Percentiles rank a stretch among this genome's conserved stretches.
Evolutionary conservation across 1,140 invertebrate species (phyloP).

Genomic region (Hormaphis cornu): DNA sequence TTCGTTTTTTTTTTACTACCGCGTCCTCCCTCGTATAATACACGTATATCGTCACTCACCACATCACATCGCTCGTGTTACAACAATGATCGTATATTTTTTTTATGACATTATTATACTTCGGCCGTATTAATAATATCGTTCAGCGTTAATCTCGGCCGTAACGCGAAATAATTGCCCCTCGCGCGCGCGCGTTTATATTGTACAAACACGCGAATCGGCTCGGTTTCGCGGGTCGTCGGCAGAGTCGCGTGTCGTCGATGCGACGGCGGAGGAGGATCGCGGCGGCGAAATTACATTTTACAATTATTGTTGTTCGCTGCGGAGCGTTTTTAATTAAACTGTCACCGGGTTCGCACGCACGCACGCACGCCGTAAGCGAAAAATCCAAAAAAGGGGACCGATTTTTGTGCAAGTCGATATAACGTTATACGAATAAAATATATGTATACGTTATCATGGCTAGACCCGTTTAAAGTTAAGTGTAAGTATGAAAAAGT

Average conservation of each 20-base stretch:
- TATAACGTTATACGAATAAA: no score
- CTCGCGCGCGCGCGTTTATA: no score
- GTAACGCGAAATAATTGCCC: slow-evolving; percentile 11
- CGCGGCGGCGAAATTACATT: slow-evolving; percentile 17
- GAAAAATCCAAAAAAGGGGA: background rate
- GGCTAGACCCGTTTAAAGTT: no score
- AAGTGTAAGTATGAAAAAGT: no score
- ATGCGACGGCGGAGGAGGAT: slow-evolving; percentile 2
- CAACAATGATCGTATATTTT: background rate
- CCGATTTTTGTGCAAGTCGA: no score
- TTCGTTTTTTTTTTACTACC: no score
- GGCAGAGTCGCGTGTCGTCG: slow-evolving; percentile 16
- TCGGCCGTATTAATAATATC: no score
- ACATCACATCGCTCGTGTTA: background rate
- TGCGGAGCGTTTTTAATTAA: slow-evolving; percentile 22
- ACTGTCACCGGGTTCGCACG: slow-evolving; percentile 18
- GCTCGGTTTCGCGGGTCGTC: background rate
- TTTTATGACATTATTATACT: slow-evolving; percentile 16
- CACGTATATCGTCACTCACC: background rate
- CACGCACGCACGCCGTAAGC: background rate
- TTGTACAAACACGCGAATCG: background rate
- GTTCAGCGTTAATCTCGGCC: slow-evolving; percentile 13
- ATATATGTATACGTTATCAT: no score
- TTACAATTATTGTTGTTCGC: background rate
- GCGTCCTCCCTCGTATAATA: no score